phyloP scores from a whole-genome alignment of 2,113 vertebrate genomes.

The Chaenocephalus aceratus region DNA sequence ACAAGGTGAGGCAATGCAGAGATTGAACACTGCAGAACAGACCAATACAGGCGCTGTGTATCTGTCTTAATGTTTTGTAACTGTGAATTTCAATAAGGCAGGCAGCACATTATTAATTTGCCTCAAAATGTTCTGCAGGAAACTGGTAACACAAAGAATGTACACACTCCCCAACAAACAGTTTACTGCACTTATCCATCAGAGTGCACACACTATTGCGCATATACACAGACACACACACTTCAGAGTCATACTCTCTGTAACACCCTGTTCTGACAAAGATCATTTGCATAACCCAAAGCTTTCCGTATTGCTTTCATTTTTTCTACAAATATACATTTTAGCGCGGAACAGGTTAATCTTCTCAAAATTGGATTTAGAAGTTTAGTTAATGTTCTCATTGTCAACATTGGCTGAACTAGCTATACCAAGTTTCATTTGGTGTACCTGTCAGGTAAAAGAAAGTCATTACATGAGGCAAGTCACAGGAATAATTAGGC shows the following conservation, averaged over 20 bases:
- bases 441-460: slow-evolving; percentile 36
- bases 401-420: background rate
- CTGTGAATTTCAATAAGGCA: slow-evolving; percentile 26
- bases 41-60: slow-evolving; percentile 10
- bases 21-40: slow-evolving; percentile 1
- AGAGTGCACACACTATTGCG: background rate
- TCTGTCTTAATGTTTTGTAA: slow-evolving; percentile 7
- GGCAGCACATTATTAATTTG: slow-evolving; percentile 10
- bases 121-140: slow-evolving; percentile 53
- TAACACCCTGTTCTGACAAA: background rate
- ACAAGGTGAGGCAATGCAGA: slow-evolving; percentile 13
- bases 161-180: background rate
- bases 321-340: no score
- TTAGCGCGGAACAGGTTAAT: background rate
- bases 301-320: background rate
- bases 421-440: background rate
- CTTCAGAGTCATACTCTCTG: background rate
- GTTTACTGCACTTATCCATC: background rate
- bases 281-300: background rate
- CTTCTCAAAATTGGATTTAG: background rate
- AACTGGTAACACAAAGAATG: slow-evolving; percentile 40
- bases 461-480: slow-evolving; percentile 42
- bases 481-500: slow-evolving; percentile 17
- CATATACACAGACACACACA: background rate
- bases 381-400: background rate